Evolutionary conservation across 2,113 vertebrate species (phyloP).

Genomic region (Ginglymostoma cirratum): DNA sequence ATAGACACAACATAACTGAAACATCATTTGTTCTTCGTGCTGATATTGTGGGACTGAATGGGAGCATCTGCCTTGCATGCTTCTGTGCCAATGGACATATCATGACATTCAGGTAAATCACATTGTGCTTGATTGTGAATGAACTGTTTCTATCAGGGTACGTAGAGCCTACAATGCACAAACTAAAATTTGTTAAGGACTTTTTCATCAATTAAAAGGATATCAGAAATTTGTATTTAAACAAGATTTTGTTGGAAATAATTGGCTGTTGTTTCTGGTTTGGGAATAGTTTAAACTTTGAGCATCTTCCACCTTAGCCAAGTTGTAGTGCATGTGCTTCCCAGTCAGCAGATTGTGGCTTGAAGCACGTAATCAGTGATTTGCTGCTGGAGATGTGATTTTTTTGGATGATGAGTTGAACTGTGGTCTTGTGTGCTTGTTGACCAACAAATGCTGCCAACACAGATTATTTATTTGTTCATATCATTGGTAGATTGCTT

Average conservation of each 20-base stretch:
- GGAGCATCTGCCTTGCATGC: constrained; percentile 82
- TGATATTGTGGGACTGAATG: constrained; percentile 81
- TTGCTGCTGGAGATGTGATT: not conserved
- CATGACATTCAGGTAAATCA: constrained; percentile 91
- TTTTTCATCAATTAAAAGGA: not conserved
- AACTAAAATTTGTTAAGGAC: not conserved
- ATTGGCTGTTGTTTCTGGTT: not conserved
- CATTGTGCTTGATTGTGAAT: not conserved
- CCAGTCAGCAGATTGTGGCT: not conserved
- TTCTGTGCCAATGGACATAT: constrained; percentile 99
- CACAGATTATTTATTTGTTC: not conserved
- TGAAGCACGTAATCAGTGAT: not conserved
- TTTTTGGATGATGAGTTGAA: not conserved
- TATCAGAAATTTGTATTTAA: not conserved
- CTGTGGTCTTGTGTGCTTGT: not conserved
- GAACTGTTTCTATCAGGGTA: not conserved
- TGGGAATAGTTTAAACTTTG: not conserved
- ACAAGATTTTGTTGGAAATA: not conserved
- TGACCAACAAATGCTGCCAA: not conserved
- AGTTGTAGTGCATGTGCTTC: no score
- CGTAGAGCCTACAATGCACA: not conserved
- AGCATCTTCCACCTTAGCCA: not conserved
- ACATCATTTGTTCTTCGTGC: constrained; percentile 90
- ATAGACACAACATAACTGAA: constrained; percentile 96
- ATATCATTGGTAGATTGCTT: not conserved